Base-by-base conservation (phyloP, 2,113 vertebrate genomes). In the Craseonycteris thonglongyai region DNA sequence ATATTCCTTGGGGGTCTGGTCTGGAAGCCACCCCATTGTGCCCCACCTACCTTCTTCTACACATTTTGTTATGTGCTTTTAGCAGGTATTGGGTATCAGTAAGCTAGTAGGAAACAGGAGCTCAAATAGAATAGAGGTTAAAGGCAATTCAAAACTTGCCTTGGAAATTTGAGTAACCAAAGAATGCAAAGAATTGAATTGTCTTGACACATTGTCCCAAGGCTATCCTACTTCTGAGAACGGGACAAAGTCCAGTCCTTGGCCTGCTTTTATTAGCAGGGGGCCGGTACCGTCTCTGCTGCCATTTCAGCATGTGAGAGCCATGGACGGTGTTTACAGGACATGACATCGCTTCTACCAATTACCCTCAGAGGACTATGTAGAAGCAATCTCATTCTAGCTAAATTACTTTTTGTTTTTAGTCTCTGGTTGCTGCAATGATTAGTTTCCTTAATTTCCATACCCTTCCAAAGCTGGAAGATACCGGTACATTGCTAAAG, bases 361-460 rank as follows among this genome's bases (percentile, higher is more conserved):
- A 22, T 42, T 59, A 51, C 6, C 45, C 66, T 93, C 10, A 4
- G 16, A 90, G 30, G 24, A 13, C 83, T 65, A n/a, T 3, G 33
- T 7, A 51, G 54, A 92, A 72, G 30, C 42, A 75, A 47, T 88
- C 49, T 87, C 74, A n/a, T 87, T 86, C 54, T 56, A 66, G 72
- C 78, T 88, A 82, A 75, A 84, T 56, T 54, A 49, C 28, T 40
- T 81, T 68, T 86, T 88, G 93, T 78, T 91, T 95, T 89, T 93
- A 91, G 61, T 92, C 63, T 78, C 81, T 86, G 75, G 47, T 79
- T 54, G 47, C 51, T 88, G 58, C 69, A 90, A 56, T 76, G 56
- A 95, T 90, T 93, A 51, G 42, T 65, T 89, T 93, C 54, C 86
- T 94, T 74, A 42, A 93, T 94, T 95, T 95, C 59, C 80, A n/a